Evolutionary conservation across 2,797 vertebrate genomes (phyloP), one percentile per base, ranked within the genome.

Genomic region (Gallinago nigripennis): DNA sequence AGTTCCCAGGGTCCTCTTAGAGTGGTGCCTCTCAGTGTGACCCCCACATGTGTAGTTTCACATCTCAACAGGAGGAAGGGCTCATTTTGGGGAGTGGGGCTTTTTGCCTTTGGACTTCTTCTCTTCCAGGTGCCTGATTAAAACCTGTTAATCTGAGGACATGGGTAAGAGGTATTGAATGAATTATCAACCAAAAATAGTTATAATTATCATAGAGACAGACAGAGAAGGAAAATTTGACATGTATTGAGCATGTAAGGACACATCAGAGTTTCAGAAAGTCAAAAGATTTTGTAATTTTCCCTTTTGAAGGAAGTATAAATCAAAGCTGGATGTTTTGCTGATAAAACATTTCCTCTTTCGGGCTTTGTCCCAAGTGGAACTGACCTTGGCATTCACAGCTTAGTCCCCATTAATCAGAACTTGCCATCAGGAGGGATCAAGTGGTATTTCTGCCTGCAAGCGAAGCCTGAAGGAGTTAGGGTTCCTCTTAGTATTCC

Each of bases 351-450:
- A 16, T 73, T 83, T 78, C 33, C n/a, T 76, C 24, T 54, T 45
- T 60, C 13, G 35, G 70, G 31, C 17, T 90, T 82, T 86, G 45
- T 60, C 60, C 46, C 27, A 46, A 66, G 48, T 63, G 80, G 50
- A 51, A 88, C 64, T 31, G 43, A 66, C 53, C 43, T 79, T 1
- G 0, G 11, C 0, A 0, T 41, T 64, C 4, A 0, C 35, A 18
- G 69, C 53, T 87, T 35, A 66, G 50, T 14, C 57, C 17, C 7
- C 2, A 21, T 46, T 84, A 33, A 72, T 83, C 76, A 60, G 46
- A 51, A 56, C 0, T 24, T 58, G 41, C 30, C 60, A 24, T 66
- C n/a, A 8, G 11, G 33, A 85, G 65, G 33, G 27, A 41, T 11
- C 63, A 20, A 16, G 2, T 16, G 0, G 0, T 54, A 39, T 6